Evolutionary conservation across 2,888 invertebrate genomes (phyloP).

Genomic region (Ethmia dodecea): DNA sequence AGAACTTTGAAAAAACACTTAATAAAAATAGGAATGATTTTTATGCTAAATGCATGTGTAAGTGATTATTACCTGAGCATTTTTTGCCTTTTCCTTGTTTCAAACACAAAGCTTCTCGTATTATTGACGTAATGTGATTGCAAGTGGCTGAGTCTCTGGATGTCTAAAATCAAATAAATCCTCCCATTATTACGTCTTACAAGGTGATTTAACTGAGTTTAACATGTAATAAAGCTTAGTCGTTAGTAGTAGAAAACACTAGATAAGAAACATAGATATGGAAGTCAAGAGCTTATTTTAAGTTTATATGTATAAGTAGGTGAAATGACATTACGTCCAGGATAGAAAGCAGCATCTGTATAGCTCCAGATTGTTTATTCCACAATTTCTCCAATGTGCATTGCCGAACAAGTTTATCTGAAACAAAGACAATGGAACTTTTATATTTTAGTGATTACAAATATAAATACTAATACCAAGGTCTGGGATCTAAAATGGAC

Average conservation of each 20-base stretch:
- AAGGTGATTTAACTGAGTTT: too few species aligned
- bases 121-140: slow-evolving; percentile 74
- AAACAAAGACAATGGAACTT: slow-evolving; percentile 33
- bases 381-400: slow-evolving; percentile 76
- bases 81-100: slow-evolving; percentile 74
- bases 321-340: slow-evolving; percentile 70
- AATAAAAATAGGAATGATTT: slow-evolving; percentile 13
- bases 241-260: too few species aligned
- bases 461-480: too few species aligned
- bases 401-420: slow-evolving; percentile 78
- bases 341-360: slow-evolving; percentile 72
- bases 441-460: too few species aligned
- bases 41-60: too few species aligned
- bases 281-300: too few species aligned
- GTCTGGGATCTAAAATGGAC: too few species aligned
- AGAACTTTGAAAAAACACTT: slow-evolving; percentile 7
- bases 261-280: too few species aligned
- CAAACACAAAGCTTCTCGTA: slow-evolving; percentile 78
- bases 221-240: too few species aligned
- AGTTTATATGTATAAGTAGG: too few species aligned
- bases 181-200: too few species aligned
- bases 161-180: too few species aligned
- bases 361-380: slow-evolving; percentile 74
- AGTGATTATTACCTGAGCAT: slow-evolving; percentile 64
- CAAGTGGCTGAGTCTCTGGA: slow-evolving; percentile 73